Evolutionary conservation across 2,888 invertebrate genomes (phyloP).

Genomic region (Callinectes sapidus): DNA sequence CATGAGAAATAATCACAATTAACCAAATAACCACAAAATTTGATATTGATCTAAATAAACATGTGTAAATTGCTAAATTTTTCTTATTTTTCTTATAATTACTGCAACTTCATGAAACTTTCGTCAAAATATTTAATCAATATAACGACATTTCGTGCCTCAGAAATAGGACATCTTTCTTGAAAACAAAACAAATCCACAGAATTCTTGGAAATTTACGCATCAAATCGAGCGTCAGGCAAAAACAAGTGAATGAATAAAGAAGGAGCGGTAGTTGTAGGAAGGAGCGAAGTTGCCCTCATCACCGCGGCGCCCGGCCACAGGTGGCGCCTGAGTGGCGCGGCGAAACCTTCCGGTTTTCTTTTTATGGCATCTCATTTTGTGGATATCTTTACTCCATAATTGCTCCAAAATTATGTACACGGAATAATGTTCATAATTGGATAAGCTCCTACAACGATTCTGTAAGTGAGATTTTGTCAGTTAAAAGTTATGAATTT

Average conservation of each 20-base stretch:
- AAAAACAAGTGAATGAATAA: neutral
- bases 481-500: neutral
- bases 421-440: neutral
- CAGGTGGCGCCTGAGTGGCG: neutral
- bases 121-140: neutral
- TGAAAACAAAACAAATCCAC: neutral
- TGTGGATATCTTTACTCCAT: neutral
- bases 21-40: neutral
- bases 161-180: neutral
- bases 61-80: neutral
- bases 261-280: neutral
- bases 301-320: neutral
- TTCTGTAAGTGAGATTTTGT: neutral
- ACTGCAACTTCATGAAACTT: neutral
- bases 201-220: neutral
- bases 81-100: neutral
- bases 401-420: neutral
- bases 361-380: neutral
- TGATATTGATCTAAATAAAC: neutral
- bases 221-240: neutral
- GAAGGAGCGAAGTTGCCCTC: neutral
- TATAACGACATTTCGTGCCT: neutral
- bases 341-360: neutral
- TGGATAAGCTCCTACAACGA: neutral
- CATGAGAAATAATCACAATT: neutral